Evolutionary conservation across 2,888 invertebrate genomes (phyloP).

Genomic region (Ectemnius cavifrons): DNA sequence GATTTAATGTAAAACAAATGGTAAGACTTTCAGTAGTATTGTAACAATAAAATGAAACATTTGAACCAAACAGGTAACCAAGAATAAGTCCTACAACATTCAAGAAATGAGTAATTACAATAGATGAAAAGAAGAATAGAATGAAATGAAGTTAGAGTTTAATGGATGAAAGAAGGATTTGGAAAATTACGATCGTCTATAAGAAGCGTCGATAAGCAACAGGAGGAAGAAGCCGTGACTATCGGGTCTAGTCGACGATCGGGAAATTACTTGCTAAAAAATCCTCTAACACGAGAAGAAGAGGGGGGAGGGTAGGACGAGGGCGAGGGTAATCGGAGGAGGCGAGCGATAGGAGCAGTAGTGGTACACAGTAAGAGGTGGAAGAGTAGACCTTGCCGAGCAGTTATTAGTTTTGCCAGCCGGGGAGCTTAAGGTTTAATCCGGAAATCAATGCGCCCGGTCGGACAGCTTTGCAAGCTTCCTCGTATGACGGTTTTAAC

Average conservation of each 20-base stretch:
- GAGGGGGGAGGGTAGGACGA: too few relatives aligned
- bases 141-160: too few relatives aligned
- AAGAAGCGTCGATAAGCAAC: constrained; percentile 16
- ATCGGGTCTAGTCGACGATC: constrained; percentile 45
- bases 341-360: background rate
- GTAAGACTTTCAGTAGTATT: too few relatives aligned
- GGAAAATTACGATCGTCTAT: constrained; percentile 17
- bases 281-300: constrained; percentile 58
- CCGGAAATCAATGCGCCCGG: constrained; percentile 65
- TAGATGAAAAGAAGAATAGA: too few relatives aligned
- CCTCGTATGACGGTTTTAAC: constrained; percentile 64
- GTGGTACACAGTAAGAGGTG: constrained; percentile 4
- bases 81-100: too few relatives aligned
- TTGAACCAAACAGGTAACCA: too few relatives aligned
- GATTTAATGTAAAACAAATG: too few relatives aligned
- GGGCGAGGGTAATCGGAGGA: constrained; percentile 23
- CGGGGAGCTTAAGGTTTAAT: constrained; percentile 62
- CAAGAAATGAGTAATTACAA: too few relatives aligned
- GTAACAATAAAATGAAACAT: too few relatives aligned
- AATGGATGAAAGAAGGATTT: background rate
- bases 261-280: constrained; percentile 60
- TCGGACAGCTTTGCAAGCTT: constrained; percentile 63
- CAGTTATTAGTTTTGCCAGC: constrained; percentile 65
- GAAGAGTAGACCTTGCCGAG: constrained; percentile 50
- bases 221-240: constrained; percentile 33